Conservation (phyloP, 1,140 invertebrate species). For the Calliopsis andreniformis region DNA sequence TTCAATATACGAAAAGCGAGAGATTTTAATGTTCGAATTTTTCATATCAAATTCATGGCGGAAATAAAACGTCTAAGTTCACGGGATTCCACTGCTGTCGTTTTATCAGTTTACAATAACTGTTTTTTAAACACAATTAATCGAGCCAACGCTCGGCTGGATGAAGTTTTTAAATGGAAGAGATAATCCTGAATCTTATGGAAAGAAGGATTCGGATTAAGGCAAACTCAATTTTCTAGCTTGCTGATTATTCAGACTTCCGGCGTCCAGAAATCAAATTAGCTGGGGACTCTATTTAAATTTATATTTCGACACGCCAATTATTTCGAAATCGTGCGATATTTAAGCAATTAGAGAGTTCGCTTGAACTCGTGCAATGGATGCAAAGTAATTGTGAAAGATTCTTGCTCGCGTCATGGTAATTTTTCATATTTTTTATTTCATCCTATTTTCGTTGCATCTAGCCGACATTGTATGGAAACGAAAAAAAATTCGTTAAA, state of each 20-base stretch:
- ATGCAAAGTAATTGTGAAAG: no score
- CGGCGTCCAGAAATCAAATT: neutral
- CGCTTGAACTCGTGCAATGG: no score
- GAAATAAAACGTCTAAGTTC: neutral
- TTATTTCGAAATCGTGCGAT: neutral
- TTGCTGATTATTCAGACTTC: slow-evolving; percentile 13
- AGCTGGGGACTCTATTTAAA: slow-evolving; percentile 4
- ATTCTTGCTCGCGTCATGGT: neutral
- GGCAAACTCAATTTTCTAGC: slow-evolving; percentile 4
- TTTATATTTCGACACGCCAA: neutral
- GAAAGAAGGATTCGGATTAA: neutral
- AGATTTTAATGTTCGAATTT: no score
- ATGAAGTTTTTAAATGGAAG: slow-evolving; percentile 3
- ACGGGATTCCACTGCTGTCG: neutral
- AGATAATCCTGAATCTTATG: slow-evolving; percentile 3
- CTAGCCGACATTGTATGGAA: no score
- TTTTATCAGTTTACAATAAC: no score
- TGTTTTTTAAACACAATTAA: neutral
- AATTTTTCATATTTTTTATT: neutral
- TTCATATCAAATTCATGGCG: no score
- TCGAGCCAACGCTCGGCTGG: neutral
- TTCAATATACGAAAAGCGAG: no score
- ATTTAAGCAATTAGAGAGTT: no score
- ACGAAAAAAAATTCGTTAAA: slow-evolving; percentile 5
- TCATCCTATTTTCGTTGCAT: neutral